Evolutionary conservation across 2,113 vertebrate genomes (phyloP).

Genomic region (Lutjanus erythropterus): DNA sequence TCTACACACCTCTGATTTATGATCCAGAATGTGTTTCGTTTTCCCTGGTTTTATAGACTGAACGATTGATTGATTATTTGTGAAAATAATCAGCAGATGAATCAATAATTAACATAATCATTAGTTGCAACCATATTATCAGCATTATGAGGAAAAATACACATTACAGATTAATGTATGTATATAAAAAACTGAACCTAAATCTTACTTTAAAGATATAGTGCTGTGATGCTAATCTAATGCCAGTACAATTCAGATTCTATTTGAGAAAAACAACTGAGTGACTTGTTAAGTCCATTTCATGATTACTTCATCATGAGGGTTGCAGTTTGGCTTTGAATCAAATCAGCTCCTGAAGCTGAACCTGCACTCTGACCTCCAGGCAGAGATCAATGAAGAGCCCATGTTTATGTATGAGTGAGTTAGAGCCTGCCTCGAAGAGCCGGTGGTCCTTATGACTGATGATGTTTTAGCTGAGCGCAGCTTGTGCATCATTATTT

Average conservation of each 20-base stretch:
- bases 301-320: background rate
- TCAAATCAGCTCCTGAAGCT: background rate
- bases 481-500: conserved; percentile 20
- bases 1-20: too few species aligned
- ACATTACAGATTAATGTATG: too few species aligned
- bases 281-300: background rate
- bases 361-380: conserved; percentile 11
- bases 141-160: too few species aligned
- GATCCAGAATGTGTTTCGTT: too few species aligned
- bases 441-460: conserved; percentile 11
- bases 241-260: background rate
- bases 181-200: too few species aligned
- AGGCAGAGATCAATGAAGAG: background rate
- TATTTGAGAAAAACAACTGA: background rate
- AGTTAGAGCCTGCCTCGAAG: background rate
- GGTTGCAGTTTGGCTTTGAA: background rate
- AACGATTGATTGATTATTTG: too few species aligned
- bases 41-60: too few species aligned
- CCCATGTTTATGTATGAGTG: conserved; percentile 1
- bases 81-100: too few species aligned
- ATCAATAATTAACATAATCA: too few species aligned
- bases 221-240: background rate
- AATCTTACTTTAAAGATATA: background rate
- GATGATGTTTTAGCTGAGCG: conserved; percentile 14
- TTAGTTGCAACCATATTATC: too few species aligned